A percentile compares a stretch with the other conserved stretches of the same genome.
phyloP scores from a whole-genome alignment of 2,888 invertebrate species.

The Ormia ochracea region DNA sequence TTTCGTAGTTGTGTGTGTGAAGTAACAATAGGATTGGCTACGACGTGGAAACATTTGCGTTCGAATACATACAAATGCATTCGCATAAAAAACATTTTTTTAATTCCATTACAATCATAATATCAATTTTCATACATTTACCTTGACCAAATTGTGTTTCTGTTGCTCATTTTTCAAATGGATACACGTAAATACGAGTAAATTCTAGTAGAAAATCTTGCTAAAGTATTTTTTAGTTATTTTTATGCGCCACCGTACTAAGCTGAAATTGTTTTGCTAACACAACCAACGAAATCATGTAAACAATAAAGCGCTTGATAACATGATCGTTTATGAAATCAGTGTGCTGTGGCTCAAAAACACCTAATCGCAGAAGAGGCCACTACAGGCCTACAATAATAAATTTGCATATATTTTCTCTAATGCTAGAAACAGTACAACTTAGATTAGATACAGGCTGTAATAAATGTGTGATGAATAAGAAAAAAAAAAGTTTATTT shows the following conservation, averaged over 20 bases:
- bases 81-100: conserved; percentile 33
- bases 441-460: background rate
- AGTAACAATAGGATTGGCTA: conserved; percentile 31
- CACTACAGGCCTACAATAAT: background rate
- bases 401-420: background rate
- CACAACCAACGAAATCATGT: background rate
- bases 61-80: background rate
- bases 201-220: conserved; percentile 17
- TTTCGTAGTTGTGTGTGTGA: background rate
- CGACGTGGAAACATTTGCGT: conserved; percentile 13
- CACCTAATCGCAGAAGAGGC: background rate
- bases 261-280: conserved; percentile 31
- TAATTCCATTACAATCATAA: conserved; percentile 55
- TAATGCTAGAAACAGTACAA: background rate
- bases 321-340: background rate
- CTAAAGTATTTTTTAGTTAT: conserved; percentile 62
- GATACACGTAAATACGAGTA: too few relatives aligned
- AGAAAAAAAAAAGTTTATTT: background rate
- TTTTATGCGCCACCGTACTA: conserved; percentile 60
- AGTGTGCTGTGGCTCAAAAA: background rate
- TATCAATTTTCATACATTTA: conserved; percentile 70
- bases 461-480: background rate
- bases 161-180: conserved; percentile 29
- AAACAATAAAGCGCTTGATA: background rate
- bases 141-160: conserved; percentile 71